phyloP scores from a whole-genome alignment of 2,797 vertebrate species.

The Leuciscus waleckii region DNA sequence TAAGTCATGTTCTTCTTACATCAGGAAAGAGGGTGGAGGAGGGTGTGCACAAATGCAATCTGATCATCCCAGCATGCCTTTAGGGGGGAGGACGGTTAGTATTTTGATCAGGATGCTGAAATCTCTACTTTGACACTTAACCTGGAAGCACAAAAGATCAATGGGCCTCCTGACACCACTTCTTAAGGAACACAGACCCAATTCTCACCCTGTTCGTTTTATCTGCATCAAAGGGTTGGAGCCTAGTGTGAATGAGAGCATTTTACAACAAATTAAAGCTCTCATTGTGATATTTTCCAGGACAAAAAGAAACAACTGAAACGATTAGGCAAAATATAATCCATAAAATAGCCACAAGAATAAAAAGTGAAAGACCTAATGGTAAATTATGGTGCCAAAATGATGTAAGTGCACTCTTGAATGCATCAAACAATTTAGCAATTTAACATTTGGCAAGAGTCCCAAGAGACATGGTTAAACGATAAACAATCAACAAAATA shows the following conservation, averaged over 20 bases:
- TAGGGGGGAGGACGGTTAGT: slow-evolving; percentile 24
- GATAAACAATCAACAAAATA: neutral
- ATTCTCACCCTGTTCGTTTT: slow-evolving; percentile 2
- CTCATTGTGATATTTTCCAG: neutral
- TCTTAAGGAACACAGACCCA: slow-evolving; percentile 55
- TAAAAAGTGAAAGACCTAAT: neutral
- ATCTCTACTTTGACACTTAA: slow-evolving; percentile 52
- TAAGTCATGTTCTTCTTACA: neutral
- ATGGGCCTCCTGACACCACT: slow-evolving; percentile 58
- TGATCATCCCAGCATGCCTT: slow-evolving; percentile 55
- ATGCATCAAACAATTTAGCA: neutral
- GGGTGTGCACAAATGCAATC: neutral
- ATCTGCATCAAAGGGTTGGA: neutral
- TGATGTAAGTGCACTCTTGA: neutral
- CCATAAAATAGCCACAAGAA: neutral
- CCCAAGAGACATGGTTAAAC: neutral
- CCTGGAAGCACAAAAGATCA: slow-evolving; percentile 62
- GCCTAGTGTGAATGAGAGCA: slow-evolving; percentile 4
- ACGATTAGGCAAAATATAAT: neutral
- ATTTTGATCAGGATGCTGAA: slow-evolving; percentile 52
- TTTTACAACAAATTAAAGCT: slow-evolving; percentile 15
- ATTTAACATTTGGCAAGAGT: neutral
- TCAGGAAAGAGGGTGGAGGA: slow-evolving; percentile 23
- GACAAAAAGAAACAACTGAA: neutral
- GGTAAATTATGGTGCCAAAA: neutral